Evolutionary conservation across 2,888 invertebrate genomes (phyloP).

Genomic region (Sinhomidia bicolor): DNA sequence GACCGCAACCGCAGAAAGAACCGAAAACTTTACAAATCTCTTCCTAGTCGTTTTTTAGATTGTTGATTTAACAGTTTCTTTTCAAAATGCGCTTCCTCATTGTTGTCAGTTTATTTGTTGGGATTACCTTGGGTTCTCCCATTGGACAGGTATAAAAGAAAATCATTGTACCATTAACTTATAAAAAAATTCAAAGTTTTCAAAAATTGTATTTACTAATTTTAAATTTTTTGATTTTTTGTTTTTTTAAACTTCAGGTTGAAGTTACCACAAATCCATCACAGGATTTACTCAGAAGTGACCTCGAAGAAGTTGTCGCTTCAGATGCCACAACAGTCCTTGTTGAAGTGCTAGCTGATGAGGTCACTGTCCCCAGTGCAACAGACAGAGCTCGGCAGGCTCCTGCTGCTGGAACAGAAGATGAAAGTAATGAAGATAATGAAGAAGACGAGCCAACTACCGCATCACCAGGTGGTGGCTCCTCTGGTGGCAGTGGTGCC

Average conservation of each 20-base stretch:
- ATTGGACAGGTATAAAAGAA: slow-evolving; percentile 66
- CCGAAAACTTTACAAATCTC: neutral
- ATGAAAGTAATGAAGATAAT: slow-evolving; percentile 73
- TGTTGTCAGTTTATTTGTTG: slow-evolving; percentile 60
- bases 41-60: slow-evolving; percentile 41
- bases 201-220: too few species aligned
- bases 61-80: slow-evolving; percentile 11
- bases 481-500: neutral
- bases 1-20: neutral
- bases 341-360: slow-evolving; percentile 62
- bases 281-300: slow-evolving; percentile 35
- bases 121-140: slow-evolving; percentile 69
- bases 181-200: neutral
- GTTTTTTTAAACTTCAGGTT: neutral
- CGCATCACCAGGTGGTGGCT: slow-evolving; percentile 18
- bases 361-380: slow-evolving; percentile 43
- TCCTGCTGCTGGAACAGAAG: slow-evolving; percentile 37
- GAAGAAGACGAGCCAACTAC: slow-evolving; percentile 69
- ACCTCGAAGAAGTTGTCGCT: slow-evolving; percentile 7
- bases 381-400: slow-evolving; percentile 66
- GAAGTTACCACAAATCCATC: slow-evolving; percentile 51
- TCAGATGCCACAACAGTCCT: slow-evolving; percentile 54
- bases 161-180: too few species aligned
- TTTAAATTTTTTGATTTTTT: neutral
- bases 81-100: slow-evolving; percentile 68